Conservation (phyloP, 2,888 invertebrate genomes). For the Drosophila colorata region DNA sequence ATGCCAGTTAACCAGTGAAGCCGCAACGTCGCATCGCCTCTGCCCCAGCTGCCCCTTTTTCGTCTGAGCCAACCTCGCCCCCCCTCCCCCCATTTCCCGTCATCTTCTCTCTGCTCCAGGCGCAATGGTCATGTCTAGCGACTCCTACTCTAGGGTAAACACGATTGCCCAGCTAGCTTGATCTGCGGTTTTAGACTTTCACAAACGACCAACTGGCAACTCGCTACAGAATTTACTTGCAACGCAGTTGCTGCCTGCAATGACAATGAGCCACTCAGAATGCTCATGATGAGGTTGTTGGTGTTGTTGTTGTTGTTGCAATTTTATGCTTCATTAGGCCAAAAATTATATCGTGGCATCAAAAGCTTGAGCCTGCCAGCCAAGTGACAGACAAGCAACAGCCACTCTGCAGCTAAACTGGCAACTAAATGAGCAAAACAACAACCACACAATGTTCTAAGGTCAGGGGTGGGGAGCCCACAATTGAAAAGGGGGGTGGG, state of each 20-base stretch:
- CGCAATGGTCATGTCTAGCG: conserved; percentile 58
- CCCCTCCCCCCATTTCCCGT: neutral
- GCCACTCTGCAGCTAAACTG: conserved; percentile 60
- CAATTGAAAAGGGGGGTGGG: neutral
- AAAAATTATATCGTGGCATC: conserved; percentile 71
- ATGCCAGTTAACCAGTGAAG: conserved; percentile 69
- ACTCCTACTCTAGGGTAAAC: conserved; percentile 71
- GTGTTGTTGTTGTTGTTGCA: conserved; percentile 40
- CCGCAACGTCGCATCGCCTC: conserved; percentile 48
- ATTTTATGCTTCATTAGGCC: conserved; percentile 81
- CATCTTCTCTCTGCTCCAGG: conserved; percentile 10
- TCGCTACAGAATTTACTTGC: conserved; percentile 55
- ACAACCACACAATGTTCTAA: conserved; percentile 16
- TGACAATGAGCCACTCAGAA: conserved; percentile 58
- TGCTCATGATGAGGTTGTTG: conserved; percentile 50
- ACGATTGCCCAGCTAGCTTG: conserved; percentile 68
- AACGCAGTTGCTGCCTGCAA: conserved; percentile 48
- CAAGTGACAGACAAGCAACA: conserved; percentile 65
- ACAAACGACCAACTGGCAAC: conserved; percentile 61
- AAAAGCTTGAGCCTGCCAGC: conserved; percentile 43
- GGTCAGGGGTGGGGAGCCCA: neutral
- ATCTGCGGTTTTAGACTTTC: conserved; percentile 71
- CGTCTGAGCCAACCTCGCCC: neutral
- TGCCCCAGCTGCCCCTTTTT: neutral
- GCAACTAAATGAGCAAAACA: conserved; percentile 59